Conservation (phyloP, 1,140 invertebrate genomes). For the Musca domestica region DNA sequence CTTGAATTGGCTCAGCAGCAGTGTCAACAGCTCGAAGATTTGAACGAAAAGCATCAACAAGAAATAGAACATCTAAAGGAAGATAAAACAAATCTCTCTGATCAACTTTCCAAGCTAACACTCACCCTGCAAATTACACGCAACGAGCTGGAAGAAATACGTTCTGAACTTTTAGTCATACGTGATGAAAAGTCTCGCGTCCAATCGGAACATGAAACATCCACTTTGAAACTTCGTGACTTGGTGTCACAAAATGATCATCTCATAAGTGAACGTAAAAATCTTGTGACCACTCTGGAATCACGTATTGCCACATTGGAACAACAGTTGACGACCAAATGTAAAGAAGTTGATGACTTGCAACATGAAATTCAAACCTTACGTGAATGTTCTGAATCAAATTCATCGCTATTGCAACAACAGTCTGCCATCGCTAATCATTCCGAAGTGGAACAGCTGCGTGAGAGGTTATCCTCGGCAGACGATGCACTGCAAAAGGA, state of each 20-base stretch:
- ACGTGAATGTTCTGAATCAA: background rate
- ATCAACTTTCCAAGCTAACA: slow-evolving; percentile 28
- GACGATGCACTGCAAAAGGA: slow-evolving; percentile 8
- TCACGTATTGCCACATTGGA: background rate
- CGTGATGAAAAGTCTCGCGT: slow-evolving; percentile 23
- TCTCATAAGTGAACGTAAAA: slow-evolving; percentile 9
- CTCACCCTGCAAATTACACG: slow-evolving; percentile 22
- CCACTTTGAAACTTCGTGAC: slow-evolving; percentile 7
- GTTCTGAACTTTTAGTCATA: slow-evolving; percentile 19
- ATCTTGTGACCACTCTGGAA: slow-evolving; percentile 6
- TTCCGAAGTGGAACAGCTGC: slow-evolving; percentile 21
- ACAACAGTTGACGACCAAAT: slow-evolving; percentile 9
- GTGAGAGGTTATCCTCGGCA: slow-evolving; percentile 11
- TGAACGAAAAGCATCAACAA: slow-evolving; percentile 22
- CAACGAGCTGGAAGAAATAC: slow-evolving; percentile 17
- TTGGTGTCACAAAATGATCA: slow-evolving; percentile 19
- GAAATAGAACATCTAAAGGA: slow-evolving; percentile 20
- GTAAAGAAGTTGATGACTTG: slow-evolving; percentile 10
- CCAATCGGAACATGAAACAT: slow-evolving; percentile 12
- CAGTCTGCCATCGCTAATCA: background rate
- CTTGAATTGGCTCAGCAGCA: background rate
- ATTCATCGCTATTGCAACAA: background rate
- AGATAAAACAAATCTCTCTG: slow-evolving; percentile 22
- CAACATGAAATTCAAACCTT: slow-evolving; percentile 15
- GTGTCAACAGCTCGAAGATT: slow-evolving; percentile 1